Evolutionary conservation across 2,113 vertebrate species (phyloP).

Genomic region (Colinus virginianus): DNA sequence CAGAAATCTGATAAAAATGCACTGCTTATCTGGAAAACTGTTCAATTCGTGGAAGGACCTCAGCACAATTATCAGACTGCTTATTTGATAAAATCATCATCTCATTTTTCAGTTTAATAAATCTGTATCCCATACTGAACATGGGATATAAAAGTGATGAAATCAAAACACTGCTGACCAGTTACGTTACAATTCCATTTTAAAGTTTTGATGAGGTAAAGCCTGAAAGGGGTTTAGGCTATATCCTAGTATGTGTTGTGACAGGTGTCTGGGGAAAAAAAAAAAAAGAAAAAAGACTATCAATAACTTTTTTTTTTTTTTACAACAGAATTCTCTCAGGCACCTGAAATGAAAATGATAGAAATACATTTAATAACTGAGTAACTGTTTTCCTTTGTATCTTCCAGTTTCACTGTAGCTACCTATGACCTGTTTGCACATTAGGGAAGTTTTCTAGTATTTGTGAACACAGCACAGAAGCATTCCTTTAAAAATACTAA

Average conservation of each 20-base stretch:
- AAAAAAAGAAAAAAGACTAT: background rate
- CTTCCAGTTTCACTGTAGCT: background rate
- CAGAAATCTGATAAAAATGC: slow-evolving; percentile 10
- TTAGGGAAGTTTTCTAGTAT: background rate
- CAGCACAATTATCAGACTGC: background rate
- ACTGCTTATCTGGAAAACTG: background rate
- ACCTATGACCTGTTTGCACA: background rate
- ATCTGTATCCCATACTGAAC: background rate
- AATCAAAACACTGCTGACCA: background rate
- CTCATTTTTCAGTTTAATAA: slow-evolving; percentile 10
- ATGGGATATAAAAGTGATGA: background rate
- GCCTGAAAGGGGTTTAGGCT: background rate
- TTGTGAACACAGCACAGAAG: background rate
- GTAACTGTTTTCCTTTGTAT: background rate
- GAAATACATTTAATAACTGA: fast-evolving
- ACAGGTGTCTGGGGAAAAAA: background rate
- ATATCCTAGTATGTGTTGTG: background rate
- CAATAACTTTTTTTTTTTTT: background rate
- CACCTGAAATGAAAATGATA: background rate
- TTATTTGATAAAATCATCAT: slow-evolving; percentile 44
- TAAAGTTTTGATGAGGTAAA: background rate
- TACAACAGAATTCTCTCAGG: background rate
- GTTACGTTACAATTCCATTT: background rate
- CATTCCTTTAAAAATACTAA: background rate
- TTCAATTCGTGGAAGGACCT: background rate